Base-by-base conservation (phyloP, 2,113 vertebrate species). In the Melozone crissalis region DNA sequence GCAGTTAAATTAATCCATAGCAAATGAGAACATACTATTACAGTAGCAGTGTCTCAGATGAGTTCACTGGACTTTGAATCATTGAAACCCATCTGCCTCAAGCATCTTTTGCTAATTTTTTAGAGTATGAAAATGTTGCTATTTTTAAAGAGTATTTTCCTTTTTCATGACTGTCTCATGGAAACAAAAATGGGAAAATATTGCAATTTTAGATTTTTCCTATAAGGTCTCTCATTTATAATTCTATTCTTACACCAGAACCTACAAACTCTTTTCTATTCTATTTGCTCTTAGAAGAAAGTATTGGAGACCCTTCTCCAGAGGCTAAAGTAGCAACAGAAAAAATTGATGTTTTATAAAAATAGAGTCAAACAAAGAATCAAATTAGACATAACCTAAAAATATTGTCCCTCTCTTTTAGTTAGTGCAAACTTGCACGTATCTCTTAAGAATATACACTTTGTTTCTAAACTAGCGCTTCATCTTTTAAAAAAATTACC, bases 401-500 rank as follows among this genome's bases (percentile, higher is more conserved):
- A 85, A 35, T 67, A 59, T 79, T 91, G 81, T 21, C 41, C 21
- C 9, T 41, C 7, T 65, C 66, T 88, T 72, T 81, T 44, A 71
- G 1, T 74, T 86, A 65, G 26, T 37, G n/a, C 22, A 76, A 61
- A 59, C 41, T 80, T 69, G n/a, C 22, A 82, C 8, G 4, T 49
- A 35, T n/a, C 27, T 87, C 44, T 51, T 59, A 37, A 87, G 57
- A 90, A 77, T 49, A 52, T 49, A 41, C 19, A 28, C 31, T 92
- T 92, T 93, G 59, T 72, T 88, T 78, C 49, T 35, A 43, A 94
- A 84, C 57, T 43, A 86, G 78, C 37, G 61, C 41, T 74, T 84
- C 67, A 16, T 77, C 28, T 93, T 91, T 51, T 72, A 87, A 30
- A 33, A 89, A 89, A 95, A 94, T 83, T 47, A n/a, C 71, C 55